phyloP scores from a whole-genome alignment of 1,140 invertebrate genomes.

The Drepana arcuata region DNA sequence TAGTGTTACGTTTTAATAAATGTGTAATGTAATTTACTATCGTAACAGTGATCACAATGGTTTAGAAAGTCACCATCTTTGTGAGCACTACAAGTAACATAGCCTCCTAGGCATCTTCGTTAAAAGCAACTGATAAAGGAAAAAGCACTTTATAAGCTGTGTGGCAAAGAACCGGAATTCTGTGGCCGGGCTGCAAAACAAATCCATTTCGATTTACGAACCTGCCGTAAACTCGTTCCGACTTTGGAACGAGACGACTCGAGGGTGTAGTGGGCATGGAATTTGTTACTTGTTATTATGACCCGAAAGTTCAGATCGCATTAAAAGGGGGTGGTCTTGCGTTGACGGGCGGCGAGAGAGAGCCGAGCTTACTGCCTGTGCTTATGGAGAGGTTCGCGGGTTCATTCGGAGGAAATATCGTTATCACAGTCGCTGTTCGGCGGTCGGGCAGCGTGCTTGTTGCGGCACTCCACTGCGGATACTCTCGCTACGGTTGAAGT shows the following conservation, averaged over 20 bases:
- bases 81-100: too few species aligned
- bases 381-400: slow-evolving; percentile 53
- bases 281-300: slow-evolving; percentile 27
- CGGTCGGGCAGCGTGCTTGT: slow-evolving; percentile 49
- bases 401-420: slow-evolving; percentile 57
- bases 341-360: slow-evolving; percentile 43
- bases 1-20: too few species aligned
- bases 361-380: slow-evolving; percentile 53
- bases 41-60: too few species aligned
- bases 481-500: slow-evolving; percentile 36
- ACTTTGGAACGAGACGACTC: slow-evolving; percentile 46
- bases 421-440: slow-evolving; percentile 65
- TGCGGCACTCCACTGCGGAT: slow-evolving; percentile 15
- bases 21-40: too few species aligned
- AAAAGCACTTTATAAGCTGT: slow-evolving; percentile 44
- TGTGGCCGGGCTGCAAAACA: slow-evolving; percentile 54
- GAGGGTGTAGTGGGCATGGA: slow-evolving; percentile 19
- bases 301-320: slow-evolving; percentile 28
- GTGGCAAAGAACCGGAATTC: slow-evolving; percentile 52
- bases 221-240: slow-evolving; percentile 64
- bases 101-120: slow-evolving; percentile 49
- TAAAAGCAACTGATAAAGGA: slow-evolving; percentile 40
- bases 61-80: slow-evolving; percentile 71
- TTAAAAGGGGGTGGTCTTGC: slow-evolving; percentile 24
- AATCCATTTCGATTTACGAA: slow-evolving; percentile 68